Percentiles rank a stretch among this genome's conserved stretches.
phyloP scores from a whole-genome alignment of 1,140 invertebrate species.

The Leptopilina clavipes region DNA sequence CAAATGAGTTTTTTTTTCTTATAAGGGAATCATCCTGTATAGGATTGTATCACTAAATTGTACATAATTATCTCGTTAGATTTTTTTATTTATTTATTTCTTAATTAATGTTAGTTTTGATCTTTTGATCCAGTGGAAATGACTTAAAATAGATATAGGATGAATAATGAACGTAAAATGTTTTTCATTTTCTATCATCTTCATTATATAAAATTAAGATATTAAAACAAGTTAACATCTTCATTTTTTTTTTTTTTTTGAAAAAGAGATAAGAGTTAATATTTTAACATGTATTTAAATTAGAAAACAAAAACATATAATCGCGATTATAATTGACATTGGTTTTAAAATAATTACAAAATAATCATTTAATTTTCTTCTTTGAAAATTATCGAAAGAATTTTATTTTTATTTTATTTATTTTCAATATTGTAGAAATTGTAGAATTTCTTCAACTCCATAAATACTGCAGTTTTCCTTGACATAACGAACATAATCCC shows the following conservation, averaged over 20 bases:
- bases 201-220: background rate
- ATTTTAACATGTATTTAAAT: no score
- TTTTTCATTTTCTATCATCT: background rate
- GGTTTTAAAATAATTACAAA: no score
- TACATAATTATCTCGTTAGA: constrained; percentile 1
- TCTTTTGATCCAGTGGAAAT: background rate
- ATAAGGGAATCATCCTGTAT: background rate
- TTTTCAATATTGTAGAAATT: no score
- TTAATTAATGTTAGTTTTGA: constrained; percentile 7
- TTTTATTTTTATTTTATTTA: no score
- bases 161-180: background rate
- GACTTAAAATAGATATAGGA: background rate
- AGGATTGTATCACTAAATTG: background rate
- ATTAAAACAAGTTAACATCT: no score
- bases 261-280: no score
- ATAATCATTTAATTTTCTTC: no score
- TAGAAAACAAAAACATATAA: no score
- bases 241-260: no score
- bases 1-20: background rate
- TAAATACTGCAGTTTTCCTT: constrained; percentile 58
- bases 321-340: no score
- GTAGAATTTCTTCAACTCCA: background rate
- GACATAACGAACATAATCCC: constrained; percentile 49
- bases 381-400: no score
- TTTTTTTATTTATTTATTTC: background rate